Evolutionary conservation across 2,113 vertebrate genomes (phyloP), one percentile per base, ranked within the genome.

Genomic region (Rhipidura dahli): DNA sequence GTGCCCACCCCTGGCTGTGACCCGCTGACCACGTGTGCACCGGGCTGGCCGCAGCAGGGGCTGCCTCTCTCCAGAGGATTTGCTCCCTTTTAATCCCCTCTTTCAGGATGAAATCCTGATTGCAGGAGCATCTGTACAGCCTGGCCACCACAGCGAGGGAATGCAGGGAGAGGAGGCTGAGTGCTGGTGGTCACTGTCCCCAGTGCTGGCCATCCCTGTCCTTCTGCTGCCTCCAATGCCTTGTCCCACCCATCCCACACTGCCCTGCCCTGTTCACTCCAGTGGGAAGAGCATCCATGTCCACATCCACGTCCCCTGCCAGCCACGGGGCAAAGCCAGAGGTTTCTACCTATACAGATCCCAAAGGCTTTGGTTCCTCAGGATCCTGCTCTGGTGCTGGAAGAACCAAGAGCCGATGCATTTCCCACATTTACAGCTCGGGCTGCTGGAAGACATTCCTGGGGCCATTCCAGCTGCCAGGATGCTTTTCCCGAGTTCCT

Each of bases 211-310:
- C 19, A 23, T 70, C 39, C 2, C 21, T 39, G 56, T 35, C 63
- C 24, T 33, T 75, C 27, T 21, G 4, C 79, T 69, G 69, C 63
- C 57, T 76, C 45, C 3, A 0, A 0, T 5, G 26, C 60, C 28
- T 47, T 37, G 13, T 77, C 40, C 50, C 3, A 0, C 20, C 42
- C 7, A 0, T 30, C 27, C 56, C 26, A 3, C 0, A 0, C 65
- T 63, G 30, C 40, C 4, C 26, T 47, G 56, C 37, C 40, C 51
- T 6, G 33, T 22, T 80, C 49, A 6, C 22, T 27, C 72, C 33
- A 2, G 9, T 0, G 1, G 9, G 23, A 37, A 66, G 26, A 85
- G 7, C 85, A 26, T 54, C 53, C 18, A 0, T 2, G 0, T 37
- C 82, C 6, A 0, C 54, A 53, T 35, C 63, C 2, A 9, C 11